Evolutionary conservation across 2,113 vertebrate species (phyloP).

Genomic region (Istiophorus platypterus): DNA sequence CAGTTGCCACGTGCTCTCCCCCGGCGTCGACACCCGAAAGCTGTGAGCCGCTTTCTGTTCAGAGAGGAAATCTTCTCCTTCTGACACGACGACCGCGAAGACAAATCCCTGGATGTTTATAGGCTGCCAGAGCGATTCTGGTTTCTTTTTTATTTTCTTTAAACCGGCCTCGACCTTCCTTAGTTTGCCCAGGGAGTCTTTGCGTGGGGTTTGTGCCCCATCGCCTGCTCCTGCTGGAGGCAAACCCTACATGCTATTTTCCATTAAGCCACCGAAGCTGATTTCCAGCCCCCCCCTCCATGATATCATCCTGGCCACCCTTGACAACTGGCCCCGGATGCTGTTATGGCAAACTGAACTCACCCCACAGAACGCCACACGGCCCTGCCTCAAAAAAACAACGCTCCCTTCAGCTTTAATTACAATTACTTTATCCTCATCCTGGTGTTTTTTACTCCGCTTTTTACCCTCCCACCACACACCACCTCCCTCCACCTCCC

Average conservation of each 20-base stretch:
- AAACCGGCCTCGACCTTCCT: conserved; percentile 11
- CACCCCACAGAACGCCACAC: conserved; percentile 64
- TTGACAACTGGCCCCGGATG: conserved; percentile 66
- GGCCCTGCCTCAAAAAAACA: conserved; percentile 51
- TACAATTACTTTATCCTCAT: conserved; percentile 34
- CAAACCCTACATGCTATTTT: conserved; percentile 71
- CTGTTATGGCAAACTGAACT: conserved; percentile 63
- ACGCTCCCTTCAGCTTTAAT: conserved; percentile 63
- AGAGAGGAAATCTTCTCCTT: conserved; percentile 23
- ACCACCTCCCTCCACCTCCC: too few relatives aligned
- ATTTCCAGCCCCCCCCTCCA: conserved; percentile 70
- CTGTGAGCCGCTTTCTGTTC: conserved; percentile 28
- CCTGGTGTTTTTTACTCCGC: conserved; percentile 55
- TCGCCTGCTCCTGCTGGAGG: conserved; percentile 50
- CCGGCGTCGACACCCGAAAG: conserved; percentile 24
- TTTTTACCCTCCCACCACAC: not conserved
- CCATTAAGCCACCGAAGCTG: conserved; percentile 68
- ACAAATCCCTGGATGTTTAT: conserved; percentile 36
- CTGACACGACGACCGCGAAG: conserved; percentile 24
- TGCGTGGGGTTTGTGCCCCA: conserved; percentile 34
- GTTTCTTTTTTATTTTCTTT: conserved; percentile 47
- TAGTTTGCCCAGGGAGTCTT: conserved; percentile 39
- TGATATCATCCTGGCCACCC: conserved; percentile 79
- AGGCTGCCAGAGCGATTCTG: conserved; percentile 17
- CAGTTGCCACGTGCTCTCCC: not conserved